Conservation (phyloP, 2,797 vertebrate species). For the Clarias platycephalus region DNA sequence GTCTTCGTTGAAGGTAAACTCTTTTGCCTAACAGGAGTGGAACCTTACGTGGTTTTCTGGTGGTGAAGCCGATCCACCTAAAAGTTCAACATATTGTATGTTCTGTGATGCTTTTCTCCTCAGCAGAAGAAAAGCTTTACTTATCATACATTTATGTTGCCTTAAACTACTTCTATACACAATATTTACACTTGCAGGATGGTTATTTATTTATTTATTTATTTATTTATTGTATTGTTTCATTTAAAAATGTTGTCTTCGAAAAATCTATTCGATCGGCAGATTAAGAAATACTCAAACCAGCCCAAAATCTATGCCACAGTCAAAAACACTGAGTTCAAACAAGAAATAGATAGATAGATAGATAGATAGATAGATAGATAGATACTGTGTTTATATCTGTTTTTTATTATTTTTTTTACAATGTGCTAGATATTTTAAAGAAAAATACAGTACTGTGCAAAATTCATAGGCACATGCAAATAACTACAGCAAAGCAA, state of each 20-base stretch:
- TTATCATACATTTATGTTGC: neutral
- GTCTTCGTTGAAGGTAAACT: neutral
- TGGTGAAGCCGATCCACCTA: neutral
- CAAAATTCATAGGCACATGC: too few relatives aligned
- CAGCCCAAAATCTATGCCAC: neutral
- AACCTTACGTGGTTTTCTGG: neutral
- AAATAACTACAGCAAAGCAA: too few relatives aligned
- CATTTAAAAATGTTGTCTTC: neutral
- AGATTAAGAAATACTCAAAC: neutral
- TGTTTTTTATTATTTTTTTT: neutral
- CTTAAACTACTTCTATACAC: neutral
- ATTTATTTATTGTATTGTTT: neutral
- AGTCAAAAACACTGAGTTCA: neutral
- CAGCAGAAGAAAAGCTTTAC: neutral
- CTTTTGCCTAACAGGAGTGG: neutral
- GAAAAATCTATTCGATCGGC: neutral
- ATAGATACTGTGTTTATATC: neutral
- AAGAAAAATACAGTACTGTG: too few relatives aligned
- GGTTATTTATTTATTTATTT: neutral
- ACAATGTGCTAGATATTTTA: neutral
- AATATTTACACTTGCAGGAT: neutral
- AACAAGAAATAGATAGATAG: neutral
- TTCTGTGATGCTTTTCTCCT: neutral
- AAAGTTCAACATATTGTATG: neutral
- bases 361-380: neutral